Evolutionary conservation across 2,888 invertebrate genomes (phyloP).

Genomic region (Drosophila subquinaria): DNA sequence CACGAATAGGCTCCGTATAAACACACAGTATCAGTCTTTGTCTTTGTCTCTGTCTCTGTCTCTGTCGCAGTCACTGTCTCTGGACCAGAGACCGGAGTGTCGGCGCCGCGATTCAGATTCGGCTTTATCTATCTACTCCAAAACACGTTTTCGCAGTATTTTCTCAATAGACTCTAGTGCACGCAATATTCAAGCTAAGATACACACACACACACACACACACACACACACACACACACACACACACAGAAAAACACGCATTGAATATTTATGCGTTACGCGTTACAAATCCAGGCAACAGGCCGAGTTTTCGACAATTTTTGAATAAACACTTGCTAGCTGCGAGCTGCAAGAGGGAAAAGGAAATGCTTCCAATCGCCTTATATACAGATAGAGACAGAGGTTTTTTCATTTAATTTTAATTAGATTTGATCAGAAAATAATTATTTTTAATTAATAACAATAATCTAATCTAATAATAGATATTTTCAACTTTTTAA

Average conservation of each 20-base stretch:
- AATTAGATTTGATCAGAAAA: neutral
- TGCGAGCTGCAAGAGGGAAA: neutral
- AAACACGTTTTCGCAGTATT: slow-evolving; percentile 70
- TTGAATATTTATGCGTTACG: slow-evolving; percentile 40
- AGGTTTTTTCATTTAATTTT: neutral
- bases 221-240: slow-evolving; percentile 25
- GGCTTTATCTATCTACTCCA: slow-evolving; percentile 67
- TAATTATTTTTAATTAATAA: neutral
- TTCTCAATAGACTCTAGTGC: slow-evolving; percentile 60
- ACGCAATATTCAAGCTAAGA: slow-evolving; percentile 34
- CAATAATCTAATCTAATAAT: no score
- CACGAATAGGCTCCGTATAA: neutral
- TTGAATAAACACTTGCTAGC: slow-evolving; percentile 22
- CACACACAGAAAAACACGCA: neutral
- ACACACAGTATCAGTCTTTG: neutral
- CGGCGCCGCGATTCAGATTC: slow-evolving; percentile 57
- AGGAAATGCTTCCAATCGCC: neutral
- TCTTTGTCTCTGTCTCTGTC: slow-evolving; percentile 2
- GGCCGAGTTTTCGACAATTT: slow-evolving; percentile 19
- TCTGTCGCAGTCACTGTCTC: slow-evolving; percentile 18
- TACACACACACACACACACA: slow-evolving; percentile 25
- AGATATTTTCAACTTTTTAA: no score
- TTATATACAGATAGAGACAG: neutral
- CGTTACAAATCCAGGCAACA: slow-evolving; percentile 39
- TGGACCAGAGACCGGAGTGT: slow-evolving; percentile 24